Percentiles rank a stretch among this genome's conserved stretches.
These are phyloP conservation scores for Aleadryas rufinucha DNA, from an alignment of 2,113 vertebrate species.

Conservation along the genomic window DNA sequence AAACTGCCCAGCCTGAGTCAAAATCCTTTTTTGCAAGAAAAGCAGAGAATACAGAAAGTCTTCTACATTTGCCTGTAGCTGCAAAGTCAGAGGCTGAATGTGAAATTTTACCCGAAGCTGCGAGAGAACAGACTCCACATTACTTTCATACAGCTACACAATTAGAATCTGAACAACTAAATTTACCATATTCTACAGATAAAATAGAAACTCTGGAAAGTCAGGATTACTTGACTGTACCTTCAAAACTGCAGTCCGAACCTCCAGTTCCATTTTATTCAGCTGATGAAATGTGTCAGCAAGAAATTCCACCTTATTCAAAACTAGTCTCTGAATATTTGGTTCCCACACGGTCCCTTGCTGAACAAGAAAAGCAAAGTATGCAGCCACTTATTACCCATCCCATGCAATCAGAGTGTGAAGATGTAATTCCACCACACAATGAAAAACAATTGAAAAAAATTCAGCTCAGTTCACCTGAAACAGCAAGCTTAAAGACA, in stretches of 20 bases:
- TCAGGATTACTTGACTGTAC: background rate
- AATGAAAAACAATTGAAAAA: background rate
- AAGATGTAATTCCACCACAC: background rate
- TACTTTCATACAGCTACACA: constrained; percentile 4
- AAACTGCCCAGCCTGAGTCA: constrained; percentile 27
- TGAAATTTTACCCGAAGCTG: constrained; percentile 11
- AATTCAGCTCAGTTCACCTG: background rate
- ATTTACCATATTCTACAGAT: background rate
- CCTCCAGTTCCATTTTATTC: background rate
- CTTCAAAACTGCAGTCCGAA: background rate
- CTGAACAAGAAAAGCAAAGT: constrained; percentile 23
- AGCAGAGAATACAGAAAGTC: constrained; percentile 2
- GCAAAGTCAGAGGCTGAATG: background rate
- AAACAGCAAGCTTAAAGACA: background rate
- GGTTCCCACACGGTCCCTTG: background rate
- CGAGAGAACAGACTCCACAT: background rate
- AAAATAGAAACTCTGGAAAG: background rate
- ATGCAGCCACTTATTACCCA: background rate
- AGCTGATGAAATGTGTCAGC: background rate
- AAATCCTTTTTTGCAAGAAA: background rate
- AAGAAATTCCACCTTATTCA: background rate
- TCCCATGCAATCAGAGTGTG: background rate
- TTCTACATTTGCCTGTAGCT: background rate
- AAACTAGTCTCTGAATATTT: background rate
- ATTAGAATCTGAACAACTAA: background rate